A percentile compares a stretch with the other conserved stretches of the same genome.
phyloP scores from a whole-genome alignment of 2,113 vertebrate species.

The Proterorhinus semilunaris region DNA sequence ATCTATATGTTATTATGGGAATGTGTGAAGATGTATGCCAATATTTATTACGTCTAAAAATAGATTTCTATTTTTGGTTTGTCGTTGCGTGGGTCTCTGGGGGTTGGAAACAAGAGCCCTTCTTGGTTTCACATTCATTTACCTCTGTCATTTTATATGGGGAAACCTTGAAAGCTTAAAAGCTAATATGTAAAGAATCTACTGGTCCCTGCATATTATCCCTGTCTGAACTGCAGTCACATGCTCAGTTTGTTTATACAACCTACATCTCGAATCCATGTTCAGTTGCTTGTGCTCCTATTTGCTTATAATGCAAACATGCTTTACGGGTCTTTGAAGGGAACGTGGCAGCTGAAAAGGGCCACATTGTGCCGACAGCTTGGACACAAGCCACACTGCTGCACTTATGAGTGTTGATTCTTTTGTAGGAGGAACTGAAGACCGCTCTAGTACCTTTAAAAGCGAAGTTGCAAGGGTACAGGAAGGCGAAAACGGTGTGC shows the following conservation, averaged over 20 bases:
- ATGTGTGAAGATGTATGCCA: constrained; percentile 35
- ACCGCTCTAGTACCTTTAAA: constrained; percentile 71
- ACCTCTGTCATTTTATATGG: constrained; percentile 11
- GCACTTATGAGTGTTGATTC: constrained; percentile 39
- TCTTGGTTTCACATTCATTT: constrained; percentile 51
- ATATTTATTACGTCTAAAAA: constrained; percentile 66
- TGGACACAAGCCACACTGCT: constrained; percentile 47
- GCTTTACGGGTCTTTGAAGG: constrained; percentile 22
- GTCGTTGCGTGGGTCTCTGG: constrained; percentile 36
- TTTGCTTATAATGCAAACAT: constrained; percentile 22
- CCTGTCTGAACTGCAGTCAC: not conserved
- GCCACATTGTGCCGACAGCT: constrained; percentile 33
- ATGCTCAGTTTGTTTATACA: constrained; percentile 6
- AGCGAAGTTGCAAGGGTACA: constrained; percentile 72
- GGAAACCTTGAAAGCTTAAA: not conserved
- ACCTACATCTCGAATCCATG: not conserved
- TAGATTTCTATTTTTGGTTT: constrained; percentile 69
- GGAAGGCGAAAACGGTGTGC: constrained; percentile 55
- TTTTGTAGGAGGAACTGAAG: constrained; percentile 75
- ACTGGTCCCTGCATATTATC: not conserved
- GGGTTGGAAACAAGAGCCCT: constrained; percentile 72
- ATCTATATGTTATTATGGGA: constrained; percentile 12
- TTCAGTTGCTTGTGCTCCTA: constrained; percentile 7
- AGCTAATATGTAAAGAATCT: constrained; percentile 8
- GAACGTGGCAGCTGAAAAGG: constrained; percentile 54